Base-by-base conservation (phyloP, 2,797 vertebrate species). In the Myripristis jacobus region DNA sequence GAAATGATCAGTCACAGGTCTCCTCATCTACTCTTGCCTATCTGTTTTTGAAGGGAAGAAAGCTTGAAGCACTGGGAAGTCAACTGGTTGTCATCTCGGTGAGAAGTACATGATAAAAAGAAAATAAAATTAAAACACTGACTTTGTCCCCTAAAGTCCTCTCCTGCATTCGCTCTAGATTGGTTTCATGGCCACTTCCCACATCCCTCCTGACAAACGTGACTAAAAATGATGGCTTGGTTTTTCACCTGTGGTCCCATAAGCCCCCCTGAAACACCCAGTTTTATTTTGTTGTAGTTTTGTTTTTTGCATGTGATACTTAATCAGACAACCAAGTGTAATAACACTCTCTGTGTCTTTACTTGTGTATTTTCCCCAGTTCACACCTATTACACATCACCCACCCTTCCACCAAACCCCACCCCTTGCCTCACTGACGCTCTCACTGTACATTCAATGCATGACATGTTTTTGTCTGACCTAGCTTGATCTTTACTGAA, bases 41-140 rank as follows among this genome's bases (percentile, higher is more conserved):
- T 91, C 84, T 94, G 84, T 94, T 88, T 93, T 93, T 87, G 60
- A 94, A 94, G 94, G 93, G 93, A 94, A 82, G 94, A 94, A 88
- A 93, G 92, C 91, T 93, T 94, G 93, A 94, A 93, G 92, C 92
- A 94, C 91, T 94, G 93, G 93, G 93, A 94, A 73, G 92, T 93
- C 91, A 94, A 92, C 94, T 94, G 93, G 93, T 92, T 93, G 82
- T 92, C 91, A 61, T 84, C 91, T 91, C 93, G 92, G 93, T 94
- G 93, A 94, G 93, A 85, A 84, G 80, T 92, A 86, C 75, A 73
- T 27, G 51, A 78, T 73, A 22, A 81, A 79, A 81, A 46, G 25
- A 73, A 66, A 70, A 61, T 5, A 12, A 68, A 52, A 72, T 59
- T 56, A 79, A 77, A 77, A 43, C 80, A 78, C 80, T 86, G 81